These are phyloP conservation scores for Apistogramma diplotaenia DNA, from an alignment of 2,113 vertebrate genomes.

Conservation along the genomic window DNA sequence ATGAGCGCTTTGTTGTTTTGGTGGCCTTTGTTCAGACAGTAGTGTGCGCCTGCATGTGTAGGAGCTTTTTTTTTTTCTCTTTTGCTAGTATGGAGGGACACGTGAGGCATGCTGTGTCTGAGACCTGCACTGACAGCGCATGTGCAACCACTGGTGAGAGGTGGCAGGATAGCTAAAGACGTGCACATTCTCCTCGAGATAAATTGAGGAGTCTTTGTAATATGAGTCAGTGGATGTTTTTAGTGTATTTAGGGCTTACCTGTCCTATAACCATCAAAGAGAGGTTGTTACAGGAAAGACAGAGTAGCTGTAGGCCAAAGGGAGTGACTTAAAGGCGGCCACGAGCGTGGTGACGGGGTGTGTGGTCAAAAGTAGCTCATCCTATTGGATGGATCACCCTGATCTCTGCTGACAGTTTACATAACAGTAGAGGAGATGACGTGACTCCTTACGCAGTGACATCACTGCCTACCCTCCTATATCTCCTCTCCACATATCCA, in stretches of 20 bases:
- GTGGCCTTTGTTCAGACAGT: slow-evolving; percentile 7
- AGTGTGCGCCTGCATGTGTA: background rate
- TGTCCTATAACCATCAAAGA: background rate
- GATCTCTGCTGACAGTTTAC: slow-evolving; percentile 71
- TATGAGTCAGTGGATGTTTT: background rate
- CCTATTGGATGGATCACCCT: slow-evolving; percentile 61
- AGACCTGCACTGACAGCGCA: background rate
- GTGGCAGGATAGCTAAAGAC: background rate
- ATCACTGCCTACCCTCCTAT: slow-evolving; percentile 39
- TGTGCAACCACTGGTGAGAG: slow-evolving; percentile 21
- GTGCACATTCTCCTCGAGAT: background rate
- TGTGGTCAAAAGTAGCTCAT: slow-evolving; percentile 64
- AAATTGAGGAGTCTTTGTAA: background rate
- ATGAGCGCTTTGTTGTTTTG: background rate
- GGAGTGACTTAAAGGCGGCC: slow-evolving; percentile 14
- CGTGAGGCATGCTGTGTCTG: slow-evolving; percentile 2
- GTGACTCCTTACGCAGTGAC: slow-evolving; percentile 51
- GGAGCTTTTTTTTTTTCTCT: background rate
- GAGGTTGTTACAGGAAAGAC: background rate
- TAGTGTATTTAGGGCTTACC: background rate
- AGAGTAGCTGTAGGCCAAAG: background rate
- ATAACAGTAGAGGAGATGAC: slow-evolving; percentile 63
- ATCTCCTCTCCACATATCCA: slow-evolving; percentile 17
- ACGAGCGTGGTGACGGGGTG: slow-evolving; percentile 8
- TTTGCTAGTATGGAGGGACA: slow-evolving; percentile 22